Percentiles rank a stretch among this genome's conserved stretches.
These are phyloP conservation scores for Hoplodrina ambigua DNA, from an alignment of 2,888 invertebrate genomes.

Conservation along the genomic window DNA sequence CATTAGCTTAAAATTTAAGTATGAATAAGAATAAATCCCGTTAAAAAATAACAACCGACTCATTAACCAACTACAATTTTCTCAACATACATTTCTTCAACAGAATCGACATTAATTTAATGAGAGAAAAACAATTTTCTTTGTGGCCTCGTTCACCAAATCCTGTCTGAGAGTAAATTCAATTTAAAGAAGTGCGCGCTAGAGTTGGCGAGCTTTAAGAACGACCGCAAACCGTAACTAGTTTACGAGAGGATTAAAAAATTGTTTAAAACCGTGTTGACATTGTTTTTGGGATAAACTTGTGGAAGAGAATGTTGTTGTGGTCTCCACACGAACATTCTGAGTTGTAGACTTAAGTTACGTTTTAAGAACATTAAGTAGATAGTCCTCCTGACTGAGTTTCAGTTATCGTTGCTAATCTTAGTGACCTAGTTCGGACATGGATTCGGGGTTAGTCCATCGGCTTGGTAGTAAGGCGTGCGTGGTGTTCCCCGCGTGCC, in stretches of 20 bases:
- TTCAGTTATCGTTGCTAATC: too few relatives aligned
- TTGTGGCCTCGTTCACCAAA: conserved; percentile 66
- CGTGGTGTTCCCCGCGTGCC: too few relatives aligned
- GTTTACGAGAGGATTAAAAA: conserved; percentile 64
- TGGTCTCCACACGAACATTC: too few relatives aligned
- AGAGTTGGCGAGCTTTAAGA: conserved; percentile 63
- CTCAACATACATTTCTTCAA: conserved; percentile 17
- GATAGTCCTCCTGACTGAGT: too few relatives aligned
- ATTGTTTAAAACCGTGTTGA: conserved; percentile 57
- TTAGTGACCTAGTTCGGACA: too few relatives aligned
- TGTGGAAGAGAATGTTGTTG: background rate
- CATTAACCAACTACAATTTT: conserved; percentile 10
- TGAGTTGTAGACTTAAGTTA: too few relatives aligned
- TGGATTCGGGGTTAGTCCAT: too few relatives aligned
- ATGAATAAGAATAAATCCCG: background rate
- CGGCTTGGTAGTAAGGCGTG: too few relatives aligned
- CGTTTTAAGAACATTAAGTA: too few relatives aligned
- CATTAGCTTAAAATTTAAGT: background rate
- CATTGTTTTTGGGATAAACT: conserved; percentile 29
- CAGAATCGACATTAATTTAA: conserved; percentile 36
- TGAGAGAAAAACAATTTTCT: conserved; percentile 62
- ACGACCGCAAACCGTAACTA: conserved; percentile 67
- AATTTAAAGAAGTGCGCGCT: conserved; percentile 73
- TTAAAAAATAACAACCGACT: background rate
- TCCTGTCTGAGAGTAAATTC: conserved; percentile 71